Evolutionary conservation across 2,888 invertebrate species (phyloP).

Genomic region (Hyalella azteca): DNA sequence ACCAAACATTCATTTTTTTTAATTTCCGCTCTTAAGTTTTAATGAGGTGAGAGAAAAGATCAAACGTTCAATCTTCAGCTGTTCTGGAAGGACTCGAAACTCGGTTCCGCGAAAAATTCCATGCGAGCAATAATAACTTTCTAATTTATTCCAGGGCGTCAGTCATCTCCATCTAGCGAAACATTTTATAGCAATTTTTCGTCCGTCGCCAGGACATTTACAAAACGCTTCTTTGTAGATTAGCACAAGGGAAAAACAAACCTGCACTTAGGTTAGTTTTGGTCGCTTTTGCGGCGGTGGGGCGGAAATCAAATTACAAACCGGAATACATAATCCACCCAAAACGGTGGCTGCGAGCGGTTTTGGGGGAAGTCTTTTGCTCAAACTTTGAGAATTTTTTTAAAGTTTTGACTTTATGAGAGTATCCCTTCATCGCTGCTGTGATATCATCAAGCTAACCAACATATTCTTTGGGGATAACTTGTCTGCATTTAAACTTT

Average conservation of each 20-base stretch:
- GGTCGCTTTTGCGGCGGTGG: background rate
- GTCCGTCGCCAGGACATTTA: background rate
- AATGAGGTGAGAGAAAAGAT: too few relatives aligned
- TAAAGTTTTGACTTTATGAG: background rate
- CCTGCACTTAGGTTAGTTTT: background rate
- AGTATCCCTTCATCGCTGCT: constrained; percentile 1
- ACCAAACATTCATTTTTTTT: too few relatives aligned
- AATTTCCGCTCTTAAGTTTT: too few relatives aligned
- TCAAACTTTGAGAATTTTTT: background rate
- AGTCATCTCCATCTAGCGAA: background rate
- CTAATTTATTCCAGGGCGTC: constrained; percentile 24
- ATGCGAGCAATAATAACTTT: background rate
- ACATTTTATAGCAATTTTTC: constrained; percentile 16
- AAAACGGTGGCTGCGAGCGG: background rate
- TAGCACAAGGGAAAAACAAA: background rate
- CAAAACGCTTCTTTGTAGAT: background rate
- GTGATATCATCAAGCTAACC: background rate
- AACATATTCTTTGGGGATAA: background rate
- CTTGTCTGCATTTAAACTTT: too few relatives aligned
- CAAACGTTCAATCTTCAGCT: too few relatives aligned
- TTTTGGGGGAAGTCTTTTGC: constrained; percentile 1
- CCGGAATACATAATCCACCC: constrained; percentile 24
- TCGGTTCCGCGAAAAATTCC: too few relatives aligned
- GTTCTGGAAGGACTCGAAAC: too few relatives aligned
- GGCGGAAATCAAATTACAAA: constrained; percentile 29